These are phyloP conservation scores for Brachyopa scutellaris DNA, from an alignment of 2,888 invertebrate species.

Conservation along the genomic window DNA sequence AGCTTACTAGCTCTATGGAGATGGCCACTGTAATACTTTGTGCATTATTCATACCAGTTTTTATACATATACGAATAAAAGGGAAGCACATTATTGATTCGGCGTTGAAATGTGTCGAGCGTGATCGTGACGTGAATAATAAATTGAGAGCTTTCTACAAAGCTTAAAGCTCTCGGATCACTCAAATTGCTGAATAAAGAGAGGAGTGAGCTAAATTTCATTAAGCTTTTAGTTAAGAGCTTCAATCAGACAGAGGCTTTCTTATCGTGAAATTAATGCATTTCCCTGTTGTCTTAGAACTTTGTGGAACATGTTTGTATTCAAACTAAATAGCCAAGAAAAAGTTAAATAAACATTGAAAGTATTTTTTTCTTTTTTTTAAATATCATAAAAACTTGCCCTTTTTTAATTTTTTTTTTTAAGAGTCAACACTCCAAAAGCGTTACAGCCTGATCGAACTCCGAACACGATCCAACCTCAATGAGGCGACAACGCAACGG, in stretches of 20 bases:
- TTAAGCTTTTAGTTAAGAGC: neutral
- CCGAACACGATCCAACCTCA: constrained; percentile 45
- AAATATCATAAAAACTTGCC: too few relatives aligned
- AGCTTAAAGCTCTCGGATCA: neutral
- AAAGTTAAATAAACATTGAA: too few relatives aligned
- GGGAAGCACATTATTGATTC: neutral
- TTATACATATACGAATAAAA: neutral
- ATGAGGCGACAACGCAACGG: neutral
- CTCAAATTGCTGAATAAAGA: constrained; percentile 41
- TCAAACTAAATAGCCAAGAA: too few relatives aligned
- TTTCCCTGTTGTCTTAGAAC: too few relatives aligned
- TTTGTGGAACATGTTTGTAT: too few relatives aligned
- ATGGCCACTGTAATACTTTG: too few relatives aligned
- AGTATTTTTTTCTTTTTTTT: too few relatives aligned
- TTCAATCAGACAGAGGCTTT: neutral
- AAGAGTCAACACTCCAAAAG: neutral
- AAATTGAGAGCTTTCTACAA: neutral
- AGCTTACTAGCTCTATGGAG: too few relatives aligned
- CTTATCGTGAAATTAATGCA: too few relatives aligned
- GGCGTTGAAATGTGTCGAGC: neutral
- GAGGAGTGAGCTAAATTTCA: neutral
- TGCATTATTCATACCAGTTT: too few relatives aligned
- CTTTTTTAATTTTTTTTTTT: too few relatives aligned
- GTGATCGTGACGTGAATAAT: too few relatives aligned
- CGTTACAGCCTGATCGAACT: constrained; percentile 11